Conservation (phyloP, 1,140 invertebrate genomes). For the Lordiphosa mommai region DNA sequence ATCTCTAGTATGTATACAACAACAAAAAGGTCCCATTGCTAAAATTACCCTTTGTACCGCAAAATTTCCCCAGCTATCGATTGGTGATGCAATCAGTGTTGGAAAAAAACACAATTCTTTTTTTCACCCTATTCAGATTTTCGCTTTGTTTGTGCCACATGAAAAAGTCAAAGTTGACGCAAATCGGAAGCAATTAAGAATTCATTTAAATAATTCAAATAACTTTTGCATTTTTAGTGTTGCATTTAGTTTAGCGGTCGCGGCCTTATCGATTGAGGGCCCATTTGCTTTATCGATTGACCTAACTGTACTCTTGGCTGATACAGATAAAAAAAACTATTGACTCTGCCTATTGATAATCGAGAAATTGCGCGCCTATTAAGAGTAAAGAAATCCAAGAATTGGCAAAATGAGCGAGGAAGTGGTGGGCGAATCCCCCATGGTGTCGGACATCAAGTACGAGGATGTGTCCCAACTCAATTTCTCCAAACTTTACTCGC, state of each 20-base stretch:
- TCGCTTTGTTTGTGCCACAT: slow-evolving; percentile 1
- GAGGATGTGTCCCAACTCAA: slow-evolving; percentile 67
- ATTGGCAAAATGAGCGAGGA: slow-evolving; percentile 61
- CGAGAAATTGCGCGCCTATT: slow-evolving; percentile 76
- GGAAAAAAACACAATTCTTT: slow-evolving; percentile 17
- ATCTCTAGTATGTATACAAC: slow-evolving; percentile 6
- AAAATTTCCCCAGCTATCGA: slow-evolving; percentile 72
- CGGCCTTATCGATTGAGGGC: slow-evolving; percentile 25
- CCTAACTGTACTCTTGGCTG: slow-evolving; percentile 63
- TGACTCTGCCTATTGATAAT: slow-evolving; percentile 74
- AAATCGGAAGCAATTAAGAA: slow-evolving; percentile 15
- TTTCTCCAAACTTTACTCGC: slow-evolving; percentile 71
- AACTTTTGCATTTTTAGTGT: neutral
- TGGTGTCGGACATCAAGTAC: slow-evolving; percentile 56
- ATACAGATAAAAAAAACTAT: slow-evolving; percentile 74
- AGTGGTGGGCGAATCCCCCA: slow-evolving; percentile 47
- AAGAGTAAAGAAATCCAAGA: slow-evolving; percentile 40
- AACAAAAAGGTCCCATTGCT: slow-evolving; percentile 39
- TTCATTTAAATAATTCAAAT: neutral
- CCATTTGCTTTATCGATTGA: slow-evolving; percentile 64
- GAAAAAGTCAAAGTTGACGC: slow-evolving; percentile 13
- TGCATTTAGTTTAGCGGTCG: neutral
- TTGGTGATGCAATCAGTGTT: slow-evolving; percentile 76
- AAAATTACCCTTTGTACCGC: slow-evolving; percentile 34
- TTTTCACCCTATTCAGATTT: slow-evolving; percentile 25